These are phyloP conservation scores for Sphyrna mokarran DNA, from an alignment of 2,113 vertebrate genomes.

Conservation along the genomic window DNA sequence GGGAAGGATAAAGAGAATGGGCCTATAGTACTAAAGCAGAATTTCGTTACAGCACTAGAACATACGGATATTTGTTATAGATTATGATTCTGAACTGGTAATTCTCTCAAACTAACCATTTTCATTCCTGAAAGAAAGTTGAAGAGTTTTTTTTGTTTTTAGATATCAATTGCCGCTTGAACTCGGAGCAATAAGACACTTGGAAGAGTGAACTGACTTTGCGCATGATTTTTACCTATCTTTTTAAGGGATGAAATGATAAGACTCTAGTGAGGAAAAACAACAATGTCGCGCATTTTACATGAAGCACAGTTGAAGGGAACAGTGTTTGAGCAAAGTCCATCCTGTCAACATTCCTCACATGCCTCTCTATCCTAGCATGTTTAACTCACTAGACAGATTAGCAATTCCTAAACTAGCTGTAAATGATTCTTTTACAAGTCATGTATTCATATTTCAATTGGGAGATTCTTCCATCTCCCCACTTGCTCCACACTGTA, in stretches of 20 bases:
- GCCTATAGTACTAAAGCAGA: not conserved
- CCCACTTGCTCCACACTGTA: conserved; percentile 31
- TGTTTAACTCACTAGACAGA: not conserved
- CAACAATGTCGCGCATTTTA: too few relatives aligned
- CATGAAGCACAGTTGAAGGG: not conserved
- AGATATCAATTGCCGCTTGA: not conserved
- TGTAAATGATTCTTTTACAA: not conserved
- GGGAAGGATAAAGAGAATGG: not conserved
- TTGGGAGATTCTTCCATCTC: not conserved
- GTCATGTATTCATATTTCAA: not conserved
- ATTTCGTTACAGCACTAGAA: not conserved
- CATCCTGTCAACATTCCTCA: not conserved
- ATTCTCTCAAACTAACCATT: not conserved
- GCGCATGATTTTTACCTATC: not conserved
- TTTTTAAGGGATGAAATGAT: not conserved
- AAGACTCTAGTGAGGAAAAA: not conserved
- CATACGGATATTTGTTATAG: not conserved
- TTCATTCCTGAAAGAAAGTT: not conserved
- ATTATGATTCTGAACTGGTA: not conserved
- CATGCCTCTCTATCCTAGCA: not conserved
- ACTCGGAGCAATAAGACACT: too few relatives aligned
- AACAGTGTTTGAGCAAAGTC: not conserved
- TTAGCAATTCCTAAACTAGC: not conserved
- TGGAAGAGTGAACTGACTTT: not conserved
- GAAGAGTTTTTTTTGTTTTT: not conserved